phyloP scores from a whole-genome alignment of 2,888 invertebrate genomes.

The Spilarctia lutea region DNA sequence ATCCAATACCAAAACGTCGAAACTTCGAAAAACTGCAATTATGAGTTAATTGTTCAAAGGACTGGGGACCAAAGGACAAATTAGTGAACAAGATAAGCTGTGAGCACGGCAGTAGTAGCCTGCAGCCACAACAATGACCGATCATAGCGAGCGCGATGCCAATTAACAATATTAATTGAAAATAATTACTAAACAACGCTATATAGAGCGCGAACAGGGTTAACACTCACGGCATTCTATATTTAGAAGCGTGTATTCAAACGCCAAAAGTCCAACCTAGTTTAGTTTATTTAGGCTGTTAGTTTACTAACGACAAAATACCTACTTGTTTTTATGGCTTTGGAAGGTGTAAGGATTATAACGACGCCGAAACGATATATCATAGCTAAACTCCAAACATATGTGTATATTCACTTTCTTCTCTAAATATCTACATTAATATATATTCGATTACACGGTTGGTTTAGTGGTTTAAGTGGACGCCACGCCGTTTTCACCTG shows the following conservation, averaged over 20 bases:
- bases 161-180: slow-evolving; percentile 57
- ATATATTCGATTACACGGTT: too few species aligned
- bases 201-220: neutral
- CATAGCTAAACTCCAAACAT: neutral
- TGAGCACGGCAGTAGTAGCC: slow-evolving; percentile 27
- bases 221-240: neutral
- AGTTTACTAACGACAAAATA: neutral
- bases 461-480: too few species aligned
- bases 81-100: slow-evolving; percentile 23
- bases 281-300: neutral
- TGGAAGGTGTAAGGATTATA: too few species aligned
- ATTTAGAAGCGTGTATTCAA: neutral
- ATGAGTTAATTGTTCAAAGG: slow-evolving; percentile 24
- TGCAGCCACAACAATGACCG: slow-evolving; percentile 25
- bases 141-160: slow-evolving; percentile 27
- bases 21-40: slow-evolving; percentile 12
- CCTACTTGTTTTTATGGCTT: neutral
- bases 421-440: too few species aligned
- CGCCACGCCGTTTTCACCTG: too few species aligned
- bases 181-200: slow-evolving; percentile 55
- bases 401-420: neutral
- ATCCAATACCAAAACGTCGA: slow-evolving; percentile 14
- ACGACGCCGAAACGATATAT: too few species aligned
- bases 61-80: slow-evolving; percentile 28
- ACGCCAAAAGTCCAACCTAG: neutral